Base-by-base conservation (phyloP, 2,888 invertebrate species). In the Diachrysia chrysitis region DNA sequence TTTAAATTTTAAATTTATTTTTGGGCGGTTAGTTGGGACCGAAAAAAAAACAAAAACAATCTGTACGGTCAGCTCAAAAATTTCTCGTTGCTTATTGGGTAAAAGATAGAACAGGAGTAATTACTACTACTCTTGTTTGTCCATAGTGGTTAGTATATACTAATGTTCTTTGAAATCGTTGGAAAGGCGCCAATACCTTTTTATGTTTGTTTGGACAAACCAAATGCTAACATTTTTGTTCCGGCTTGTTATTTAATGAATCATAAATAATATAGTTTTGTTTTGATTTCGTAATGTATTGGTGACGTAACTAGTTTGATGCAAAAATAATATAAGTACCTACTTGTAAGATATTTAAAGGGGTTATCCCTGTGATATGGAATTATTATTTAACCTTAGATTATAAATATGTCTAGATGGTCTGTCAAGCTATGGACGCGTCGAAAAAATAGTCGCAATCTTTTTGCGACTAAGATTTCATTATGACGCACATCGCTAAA, bases 231-330 rank as follows among this genome's bases (percentile, higher is more conserved):
- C 19, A 51, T 51, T 51, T 51, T 51, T 51, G 48, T 51, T 51
- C 48, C 48, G 48, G 48, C 19, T 51, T 21, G 48, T 12, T 51
- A 51, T 51, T 9, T 51, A 12, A 51, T 51, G 21, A 51, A 21
- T 51, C 42, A 42, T 42, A n/a, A 42, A 42, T 42, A 42, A 42
- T 42, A 42, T n/a, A 37, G 16, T 42, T 42, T n/a, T 42, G n/a
- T n/a, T 42, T 42, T 42, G 42, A 42, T 42, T 42, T n/a, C n/a
- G n/a, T 42, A 6, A 42, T n/a, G 42, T 42, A 42, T 42, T 42
- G n/a, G 42, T 42, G 42, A 42, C 42, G 42, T 42, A 16, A 42
- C 16, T 37, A 6, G 42, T n/a, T n/a, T 42, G n/a, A n/a, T 42
- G n/a, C n/a, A 16, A 42, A 42, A 42, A 42, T 42, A 42, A 6